Evolutionary conservation across 2,888 invertebrate species (phyloP), one percentile per base, ranked within the genome.

Genomic region (Lissocephala sabroskyi): DNA sequence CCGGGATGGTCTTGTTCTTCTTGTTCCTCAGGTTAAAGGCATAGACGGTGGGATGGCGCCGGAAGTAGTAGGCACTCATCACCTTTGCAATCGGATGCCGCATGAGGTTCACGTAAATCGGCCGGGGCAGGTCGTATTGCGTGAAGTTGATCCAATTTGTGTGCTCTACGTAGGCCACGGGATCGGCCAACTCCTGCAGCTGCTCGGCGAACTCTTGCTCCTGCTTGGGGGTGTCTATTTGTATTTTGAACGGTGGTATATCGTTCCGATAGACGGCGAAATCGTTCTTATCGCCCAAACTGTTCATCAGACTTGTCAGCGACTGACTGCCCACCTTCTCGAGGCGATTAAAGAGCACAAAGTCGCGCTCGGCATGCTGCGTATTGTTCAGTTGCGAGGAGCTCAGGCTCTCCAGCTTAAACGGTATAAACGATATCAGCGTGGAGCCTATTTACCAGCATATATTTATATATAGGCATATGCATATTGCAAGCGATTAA

Each of bases 281-380:
- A 11, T 56, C 53, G 43, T 80, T 63, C 1, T 61, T 40, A 1
- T 23, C 5, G 3, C 76, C 89, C 41, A 95, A 85, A 45, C 90
- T 84, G 50, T 90, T 84, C 26, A 95, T 83, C 7, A 95, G 86
- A 78, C 91, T 91, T 91, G 94, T 94, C 80, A 95, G 90, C 9
- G 94, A 94, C 84, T 94, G 94, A 42, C 93, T 93, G 53, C 95
- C 95, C 18, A 94, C 95, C 85, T 95, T 95, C n/a, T n/a, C n/a
- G n/a, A n/a, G n/a, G n/a, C n/a, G n/a, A n/a, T n/a, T n/a, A n/a
- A n/a, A n/a, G n/a, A n/a, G n/a, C n/a, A n/a, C n/a, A n/a, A n/a
- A n/a, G n/a, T n/a, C n/a, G 26, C 89, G 87, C 45, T 70, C 56
- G 2, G 74, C 66, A 37, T 57, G 60, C 33, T 41, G 57, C 2